Evolutionary conservation across 2,888 invertebrate species (phyloP).

Genomic region (Drosophila paracracens): DNA sequence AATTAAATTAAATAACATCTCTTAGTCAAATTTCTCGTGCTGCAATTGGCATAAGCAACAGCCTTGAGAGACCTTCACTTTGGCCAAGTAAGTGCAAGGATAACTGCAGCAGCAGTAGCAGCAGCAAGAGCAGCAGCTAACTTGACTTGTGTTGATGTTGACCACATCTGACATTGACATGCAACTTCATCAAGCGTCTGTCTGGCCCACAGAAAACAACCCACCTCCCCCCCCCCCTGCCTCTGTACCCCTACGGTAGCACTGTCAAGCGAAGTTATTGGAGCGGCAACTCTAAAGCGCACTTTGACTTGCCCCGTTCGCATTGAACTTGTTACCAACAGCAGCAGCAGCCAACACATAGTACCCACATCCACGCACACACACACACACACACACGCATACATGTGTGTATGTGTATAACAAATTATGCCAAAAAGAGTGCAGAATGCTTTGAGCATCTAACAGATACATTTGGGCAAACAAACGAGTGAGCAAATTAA

Average conservation of each 20-base stretch:
- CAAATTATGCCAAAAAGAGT: constrained; percentile 62
- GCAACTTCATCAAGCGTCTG: constrained; percentile 72
- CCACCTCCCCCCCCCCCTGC: not conserved
- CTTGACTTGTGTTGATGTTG: constrained; percentile 54
- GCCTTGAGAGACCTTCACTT: constrained; percentile 76
- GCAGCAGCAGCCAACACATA: constrained; percentile 39
- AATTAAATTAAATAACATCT: not conserved
- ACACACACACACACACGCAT: constrained; percentile 1
- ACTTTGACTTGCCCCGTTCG: constrained; percentile 68
- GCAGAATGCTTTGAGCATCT: constrained; percentile 69
- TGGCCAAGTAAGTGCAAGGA: constrained; percentile 72
- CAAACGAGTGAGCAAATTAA: constrained; percentile 71
- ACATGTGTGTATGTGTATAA: constrained; percentile 17
- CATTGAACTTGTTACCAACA: constrained; percentile 70
- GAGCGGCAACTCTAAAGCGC: constrained; percentile 78
- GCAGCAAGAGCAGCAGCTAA: constrained; percentile 19
- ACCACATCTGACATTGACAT: constrained; percentile 74
- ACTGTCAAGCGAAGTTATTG: constrained; percentile 61
- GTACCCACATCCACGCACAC: constrained; percentile 21
- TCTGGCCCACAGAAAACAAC: constrained; percentile 6
- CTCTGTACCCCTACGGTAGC: not conserved
- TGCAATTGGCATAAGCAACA: constrained; percentile 8
- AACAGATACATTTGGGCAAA: constrained; percentile 64
- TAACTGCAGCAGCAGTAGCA: constrained; percentile 52
- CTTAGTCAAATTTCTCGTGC: not conserved